Percentiles rank a stretch among this genome's conserved stretches.
Conservation (phyloP, 1,140 invertebrate species). For the Phenacoccus solenopsis region DNA sequence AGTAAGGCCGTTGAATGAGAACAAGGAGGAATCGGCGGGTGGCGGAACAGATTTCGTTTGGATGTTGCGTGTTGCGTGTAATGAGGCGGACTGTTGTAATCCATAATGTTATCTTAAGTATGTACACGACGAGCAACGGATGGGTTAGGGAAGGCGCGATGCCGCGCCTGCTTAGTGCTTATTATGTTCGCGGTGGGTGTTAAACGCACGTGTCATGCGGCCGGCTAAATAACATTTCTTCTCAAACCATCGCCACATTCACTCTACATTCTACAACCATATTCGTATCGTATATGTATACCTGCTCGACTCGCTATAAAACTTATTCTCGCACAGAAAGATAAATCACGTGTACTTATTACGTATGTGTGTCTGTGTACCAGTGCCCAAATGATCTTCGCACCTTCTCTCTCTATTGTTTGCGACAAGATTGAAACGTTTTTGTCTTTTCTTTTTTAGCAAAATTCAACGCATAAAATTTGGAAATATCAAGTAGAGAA, state of each 20-base stretch:
- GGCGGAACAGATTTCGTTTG: slow-evolving; percentile 5
- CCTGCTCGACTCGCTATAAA: not conserved
- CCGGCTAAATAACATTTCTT: slow-evolving; percentile 3
- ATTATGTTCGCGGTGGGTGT: slow-evolving; percentile 14
- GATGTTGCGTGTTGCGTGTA: slow-evolving; percentile 10
- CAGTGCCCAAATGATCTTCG: too few relatives aligned
- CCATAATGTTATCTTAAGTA: slow-evolving; percentile 16
- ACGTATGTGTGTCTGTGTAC: not conserved
- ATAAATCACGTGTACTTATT: not conserved
- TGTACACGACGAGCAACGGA: slow-evolving; percentile 6
- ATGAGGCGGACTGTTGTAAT: slow-evolving; percentile 13
- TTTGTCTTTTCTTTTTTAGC: too few relatives aligned
- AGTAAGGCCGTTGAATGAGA: too few relatives aligned
- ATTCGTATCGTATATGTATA: not conserved
- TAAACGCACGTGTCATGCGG: slow-evolving; percentile 15
- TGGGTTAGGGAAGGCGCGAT: not conserved
- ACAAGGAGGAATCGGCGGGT: too few relatives aligned
- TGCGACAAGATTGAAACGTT: too few relatives aligned
- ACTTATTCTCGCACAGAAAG: not conserved
- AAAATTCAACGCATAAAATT: too few relatives aligned
- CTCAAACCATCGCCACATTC: not conserved
- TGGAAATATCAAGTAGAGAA: too few relatives aligned
- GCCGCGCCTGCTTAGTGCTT: slow-evolving; percentile 13
- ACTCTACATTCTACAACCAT: not conserved
- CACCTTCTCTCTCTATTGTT: too few relatives aligned